These are phyloP conservation scores for Sanderia malayensis DNA, from an alignment of 30 jellyfish, hydroid and myxozoan genomes.

Conservation along the genomic window DNA sequence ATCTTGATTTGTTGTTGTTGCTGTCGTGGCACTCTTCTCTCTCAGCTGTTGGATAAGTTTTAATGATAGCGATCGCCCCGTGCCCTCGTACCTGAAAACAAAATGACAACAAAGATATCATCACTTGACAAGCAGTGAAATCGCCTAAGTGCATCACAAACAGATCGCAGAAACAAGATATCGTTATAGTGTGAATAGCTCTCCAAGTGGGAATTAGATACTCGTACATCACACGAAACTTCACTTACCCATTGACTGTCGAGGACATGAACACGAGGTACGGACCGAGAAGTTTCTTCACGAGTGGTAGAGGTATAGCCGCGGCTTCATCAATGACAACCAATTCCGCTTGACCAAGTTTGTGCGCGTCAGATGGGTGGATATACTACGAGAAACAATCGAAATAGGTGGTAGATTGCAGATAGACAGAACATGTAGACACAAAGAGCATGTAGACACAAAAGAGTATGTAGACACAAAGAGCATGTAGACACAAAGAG, in stretches of 20 bases:
- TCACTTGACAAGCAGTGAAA: too few relatives aligned
- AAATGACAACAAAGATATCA: too few relatives aligned
- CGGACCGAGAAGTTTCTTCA: slow-evolving; percentile 92
- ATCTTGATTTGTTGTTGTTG: slow-evolving; percentile 11
- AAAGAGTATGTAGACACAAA: background rate
- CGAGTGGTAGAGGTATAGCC: slow-evolving; percentile 97
- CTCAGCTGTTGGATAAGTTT: slow-evolving; percentile 93
- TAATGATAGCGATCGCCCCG: slow-evolving; percentile 97
- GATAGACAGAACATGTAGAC: too few relatives aligned
- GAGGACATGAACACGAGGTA: slow-evolving; percentile 97
- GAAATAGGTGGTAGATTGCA: background rate
- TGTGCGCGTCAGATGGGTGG: slow-evolving; percentile 89
- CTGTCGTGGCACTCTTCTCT: slow-evolving; percentile 58
- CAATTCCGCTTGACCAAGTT: slow-evolving; percentile 97
- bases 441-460: background rate
- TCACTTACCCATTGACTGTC: slow-evolving; percentile 91
- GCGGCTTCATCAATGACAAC: slow-evolving; percentile 99
- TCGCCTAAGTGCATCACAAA: too few relatives aligned
- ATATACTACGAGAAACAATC: slow-evolving; percentile 57
- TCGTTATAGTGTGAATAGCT: too few relatives aligned
- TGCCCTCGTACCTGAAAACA: slow-evolving; percentile 93
- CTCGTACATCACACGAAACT: too few relatives aligned
- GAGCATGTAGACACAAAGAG: too few relatives aligned
- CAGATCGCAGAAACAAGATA: too few relatives aligned
- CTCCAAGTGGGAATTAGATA: too few relatives aligned